A percentile compares a stretch with the other conserved stretches of the same genome.
Conservation (phyloP, 2,888 invertebrate genomes). For the Branchellion lobata region DNA sequence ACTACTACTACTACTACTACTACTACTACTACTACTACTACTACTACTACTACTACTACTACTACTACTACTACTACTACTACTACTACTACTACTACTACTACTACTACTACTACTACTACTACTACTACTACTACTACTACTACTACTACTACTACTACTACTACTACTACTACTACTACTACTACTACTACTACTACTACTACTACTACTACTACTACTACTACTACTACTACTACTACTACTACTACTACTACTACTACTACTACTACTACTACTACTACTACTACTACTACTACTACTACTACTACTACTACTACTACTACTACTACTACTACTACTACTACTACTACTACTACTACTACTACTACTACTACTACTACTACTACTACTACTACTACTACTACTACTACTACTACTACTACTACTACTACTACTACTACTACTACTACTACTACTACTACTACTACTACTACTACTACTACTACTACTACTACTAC, state of each 20-base stretch:
- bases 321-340: conserved; percentile 43
- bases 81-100: conserved; percentile 29
- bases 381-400: background rate
- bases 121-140: conserved; percentile 27
- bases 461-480: conserved; percentile 13
- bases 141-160: conserved; percentile 27
- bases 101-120: conserved; percentile 29
- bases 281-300: conserved; percentile 42
- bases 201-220: conserved; percentile 27
- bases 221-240: conserved; percentile 23
- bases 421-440: too few species aligned
- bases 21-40: conserved; percentile 29
- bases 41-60: conserved; percentile 29
- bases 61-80: conserved; percentile 29
- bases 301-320: conserved; percentile 38
- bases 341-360: conserved; percentile 38
- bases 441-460: conserved; percentile 8
- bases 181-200: conserved; percentile 29
- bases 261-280: conserved; percentile 35
- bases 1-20: conserved; percentile 29
- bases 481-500: conserved; percentile 10
- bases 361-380: conserved; percentile 26
- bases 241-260: conserved; percentile 36
- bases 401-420: background rate
- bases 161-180: conserved; percentile 29